phyloP scores from a whole-genome alignment of 2,888 invertebrate species.

The Apocheima hispidaria region DNA sequence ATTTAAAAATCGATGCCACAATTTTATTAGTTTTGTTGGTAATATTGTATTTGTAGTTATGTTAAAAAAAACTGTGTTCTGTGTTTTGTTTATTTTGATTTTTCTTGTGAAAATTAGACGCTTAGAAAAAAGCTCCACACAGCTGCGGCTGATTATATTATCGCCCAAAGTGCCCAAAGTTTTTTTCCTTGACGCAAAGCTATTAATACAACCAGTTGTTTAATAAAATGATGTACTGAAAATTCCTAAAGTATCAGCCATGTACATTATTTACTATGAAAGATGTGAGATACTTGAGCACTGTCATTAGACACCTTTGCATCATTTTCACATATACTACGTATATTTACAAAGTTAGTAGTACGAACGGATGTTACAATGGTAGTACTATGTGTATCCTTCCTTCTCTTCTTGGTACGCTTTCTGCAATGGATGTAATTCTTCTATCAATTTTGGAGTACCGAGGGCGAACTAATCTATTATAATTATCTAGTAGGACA shows the following conservation, averaged over 20 bases:
- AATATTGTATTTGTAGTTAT: too few species aligned
- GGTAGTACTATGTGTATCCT: constrained; percentile 77
- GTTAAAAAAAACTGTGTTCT: too few species aligned
- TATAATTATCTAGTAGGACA: constrained; percentile 34
- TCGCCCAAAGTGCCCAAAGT: too few species aligned
- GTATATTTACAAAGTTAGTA: constrained; percentile 60
- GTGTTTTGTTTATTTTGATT: too few species aligned
- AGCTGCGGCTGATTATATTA: too few species aligned
- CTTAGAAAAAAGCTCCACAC: too few species aligned
- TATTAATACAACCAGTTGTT: too few species aligned
- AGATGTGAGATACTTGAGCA: not conserved
- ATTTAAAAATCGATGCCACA: too few species aligned
- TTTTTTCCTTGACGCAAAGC: too few species aligned
- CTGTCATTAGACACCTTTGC: constrained; percentile 2
- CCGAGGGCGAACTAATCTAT: constrained; percentile 43
- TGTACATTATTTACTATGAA: not conserved
- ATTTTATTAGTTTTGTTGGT: too few species aligned
- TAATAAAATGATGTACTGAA: too few species aligned
- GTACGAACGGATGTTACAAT: constrained; percentile 64
- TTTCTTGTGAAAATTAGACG: too few species aligned
- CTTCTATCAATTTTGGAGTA: constrained; percentile 63
- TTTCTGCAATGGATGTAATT: constrained; percentile 84
- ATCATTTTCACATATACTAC: constrained; percentile 22
- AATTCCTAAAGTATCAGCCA: not conserved
- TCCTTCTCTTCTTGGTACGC: constrained; percentile 79